phyloP scores from a whole-genome alignment of 2,113 vertebrate species.

The Muntiacus reevesi region DNA sequence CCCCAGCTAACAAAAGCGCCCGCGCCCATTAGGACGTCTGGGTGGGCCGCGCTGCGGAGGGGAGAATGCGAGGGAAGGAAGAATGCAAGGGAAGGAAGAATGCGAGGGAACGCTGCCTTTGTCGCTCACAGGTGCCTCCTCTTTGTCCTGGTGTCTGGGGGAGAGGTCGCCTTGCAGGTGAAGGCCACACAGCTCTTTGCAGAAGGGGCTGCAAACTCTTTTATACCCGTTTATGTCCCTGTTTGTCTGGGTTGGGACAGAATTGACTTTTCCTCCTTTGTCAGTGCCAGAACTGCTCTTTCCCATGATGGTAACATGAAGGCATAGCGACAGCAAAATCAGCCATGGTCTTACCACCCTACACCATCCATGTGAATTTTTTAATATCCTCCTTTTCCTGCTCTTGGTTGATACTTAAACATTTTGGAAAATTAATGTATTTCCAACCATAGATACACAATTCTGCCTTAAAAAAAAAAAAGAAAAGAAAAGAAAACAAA shows the following conservation, averaged over 20 bases:
- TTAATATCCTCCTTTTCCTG: neutral
- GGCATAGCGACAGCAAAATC: neutral
- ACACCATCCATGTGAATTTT: neutral
- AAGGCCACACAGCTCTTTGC: neutral
- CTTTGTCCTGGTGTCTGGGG: neutral
- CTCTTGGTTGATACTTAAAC: neutral
- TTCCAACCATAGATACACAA: neutral
- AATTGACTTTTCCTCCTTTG: conserved; percentile 35
- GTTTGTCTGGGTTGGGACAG: neutral
- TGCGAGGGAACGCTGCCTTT: neutral
- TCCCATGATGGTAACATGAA: neutral
- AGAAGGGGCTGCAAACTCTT: neutral
- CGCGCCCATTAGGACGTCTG: fast-evolving
- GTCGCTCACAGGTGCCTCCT: neutral
- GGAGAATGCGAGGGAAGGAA: neutral
- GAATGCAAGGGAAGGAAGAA: neutral
- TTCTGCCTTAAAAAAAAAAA: neutral
- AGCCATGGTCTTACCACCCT: neutral
- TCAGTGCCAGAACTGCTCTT: neutral
- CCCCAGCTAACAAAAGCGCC: fast-evolving
- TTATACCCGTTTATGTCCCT: neutral
- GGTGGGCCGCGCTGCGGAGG: fast-evolving
- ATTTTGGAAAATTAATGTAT: neutral
- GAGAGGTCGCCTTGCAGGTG: neutral
- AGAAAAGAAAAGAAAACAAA: neutral